phyloP scores from a whole-genome alignment of 2,797 vertebrate genomes.

The Scolopax bukidnonensis region DNA sequence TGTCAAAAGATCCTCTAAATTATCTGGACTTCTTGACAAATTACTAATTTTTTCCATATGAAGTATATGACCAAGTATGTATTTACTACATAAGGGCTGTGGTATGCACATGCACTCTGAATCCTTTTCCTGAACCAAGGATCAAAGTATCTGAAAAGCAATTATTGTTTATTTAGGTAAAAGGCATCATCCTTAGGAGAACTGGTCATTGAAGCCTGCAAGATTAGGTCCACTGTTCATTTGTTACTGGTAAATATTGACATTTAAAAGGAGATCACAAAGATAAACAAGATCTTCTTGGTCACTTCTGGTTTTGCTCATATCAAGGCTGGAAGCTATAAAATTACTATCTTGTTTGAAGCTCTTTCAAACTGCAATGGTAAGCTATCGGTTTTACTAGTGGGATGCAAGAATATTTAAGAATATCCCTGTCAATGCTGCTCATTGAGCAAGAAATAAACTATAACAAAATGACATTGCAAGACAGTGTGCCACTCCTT shows the following conservation, averaged over 20 bases:
- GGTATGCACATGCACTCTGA: neutral
- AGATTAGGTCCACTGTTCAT: neutral
- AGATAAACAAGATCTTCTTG: neutral
- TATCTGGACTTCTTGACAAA: neutral
- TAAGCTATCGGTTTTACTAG: neutral
- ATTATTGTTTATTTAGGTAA: neutral
- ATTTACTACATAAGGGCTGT: neutral
- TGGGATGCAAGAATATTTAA: neutral
- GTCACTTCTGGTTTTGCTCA: neutral
- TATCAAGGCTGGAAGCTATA: neutral
- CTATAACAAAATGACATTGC: neutral
- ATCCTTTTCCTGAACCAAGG: neutral
- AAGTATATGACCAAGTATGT: neutral
- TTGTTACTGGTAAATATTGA: neutral
- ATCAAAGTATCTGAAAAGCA: neutral
- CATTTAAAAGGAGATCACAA: neutral
- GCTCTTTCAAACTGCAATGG: neutral
- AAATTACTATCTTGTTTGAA: neutral
- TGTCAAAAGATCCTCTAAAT: neutral
- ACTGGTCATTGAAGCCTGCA: neutral
- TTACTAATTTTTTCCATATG: neutral
- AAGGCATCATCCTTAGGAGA: neutral
- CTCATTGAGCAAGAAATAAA: neutral
- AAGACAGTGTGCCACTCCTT: neutral
- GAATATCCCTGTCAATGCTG: neutral